Conservation (phyloP, 1,140 invertebrate species). For the Drosophila azteca region DNA sequence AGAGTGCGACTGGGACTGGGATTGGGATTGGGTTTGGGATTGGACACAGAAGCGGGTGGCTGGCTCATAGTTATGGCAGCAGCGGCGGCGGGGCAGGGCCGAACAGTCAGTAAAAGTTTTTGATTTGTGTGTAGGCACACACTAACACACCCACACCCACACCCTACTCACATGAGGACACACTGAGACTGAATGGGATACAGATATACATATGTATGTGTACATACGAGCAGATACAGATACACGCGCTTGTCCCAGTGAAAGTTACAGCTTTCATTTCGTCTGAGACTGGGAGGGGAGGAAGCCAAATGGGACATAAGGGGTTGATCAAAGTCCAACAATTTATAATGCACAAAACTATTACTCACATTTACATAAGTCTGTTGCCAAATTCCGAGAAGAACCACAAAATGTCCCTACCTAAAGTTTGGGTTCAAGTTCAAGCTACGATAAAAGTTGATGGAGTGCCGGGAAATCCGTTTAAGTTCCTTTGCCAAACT, state of each 20-base stretch:
- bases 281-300: too few species aligned
- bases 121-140: conserved; percentile 69
- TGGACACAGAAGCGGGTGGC: conserved; percentile 9
- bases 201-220: conserved; percentile 2
- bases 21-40: conserved; percentile 9
- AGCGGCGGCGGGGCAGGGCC: neutral
- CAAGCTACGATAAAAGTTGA: too few species aligned
- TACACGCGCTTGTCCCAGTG: conserved; percentile 42
- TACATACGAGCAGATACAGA: conserved; percentile 9
- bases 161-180: neutral
- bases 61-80: conserved; percentile 29
- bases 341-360: too few species aligned
- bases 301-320: too few species aligned
- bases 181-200: neutral
- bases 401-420: too few species aligned
- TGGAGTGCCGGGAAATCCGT: too few species aligned
- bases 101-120: conserved; percentile 69
- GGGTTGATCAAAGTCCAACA: too few species aligned
- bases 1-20: neutral
- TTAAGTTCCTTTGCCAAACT: too few species aligned
- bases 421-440: too few species aligned
- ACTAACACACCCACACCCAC: conserved; percentile 22
- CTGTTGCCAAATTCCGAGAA: too few species aligned
- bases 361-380: too few species aligned
- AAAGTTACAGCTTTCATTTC: conserved; percentile 73